These are phyloP conservation scores for Synchiropus splendidus DNA, from an alignment of 2,113 vertebrate genomes.

Conservation along the genomic window DNA sequence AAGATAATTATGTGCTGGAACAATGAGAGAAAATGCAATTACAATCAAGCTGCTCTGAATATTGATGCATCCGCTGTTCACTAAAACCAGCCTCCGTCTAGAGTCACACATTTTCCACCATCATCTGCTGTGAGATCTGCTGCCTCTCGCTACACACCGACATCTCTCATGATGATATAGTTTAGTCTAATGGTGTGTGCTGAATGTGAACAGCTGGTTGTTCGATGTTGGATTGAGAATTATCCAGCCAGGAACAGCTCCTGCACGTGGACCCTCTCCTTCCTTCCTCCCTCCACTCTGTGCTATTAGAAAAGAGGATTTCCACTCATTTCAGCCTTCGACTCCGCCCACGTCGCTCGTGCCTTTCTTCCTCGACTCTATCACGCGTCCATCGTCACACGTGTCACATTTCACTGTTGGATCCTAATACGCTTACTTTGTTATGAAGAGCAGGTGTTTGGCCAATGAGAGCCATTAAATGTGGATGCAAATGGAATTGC, in stretches of 20 bases:
- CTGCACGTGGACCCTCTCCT: conserved; percentile 17
- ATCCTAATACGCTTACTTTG: too few relatives aligned
- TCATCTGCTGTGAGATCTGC: conserved; percentile 3
- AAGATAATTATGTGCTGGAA: too few relatives aligned
- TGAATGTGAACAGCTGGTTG: conserved; percentile 38
- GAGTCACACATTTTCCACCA: too few relatives aligned
- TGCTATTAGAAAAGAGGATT: not conserved
- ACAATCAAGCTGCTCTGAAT: too few relatives aligned
- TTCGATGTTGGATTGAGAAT: conserved; percentile 37
- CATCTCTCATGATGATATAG: conserved; percentile 24
- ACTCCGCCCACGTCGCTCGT: conserved; percentile 18
- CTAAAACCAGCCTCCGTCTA: too few relatives aligned
- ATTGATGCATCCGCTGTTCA: too few relatives aligned
- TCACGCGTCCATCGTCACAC: conserved; percentile 27
- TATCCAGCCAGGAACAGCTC: conserved; percentile 25
- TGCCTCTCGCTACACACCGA: not conserved
- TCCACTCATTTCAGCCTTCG: conserved; percentile 14
- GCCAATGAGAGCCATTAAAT: not conserved
- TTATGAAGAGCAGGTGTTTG: conserved; percentile 57
- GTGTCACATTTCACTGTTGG: too few relatives aligned
- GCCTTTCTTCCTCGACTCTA: conserved; percentile 28
- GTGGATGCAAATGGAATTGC: too few relatives aligned
- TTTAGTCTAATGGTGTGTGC: conserved; percentile 35
- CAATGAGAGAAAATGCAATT: too few relatives aligned
- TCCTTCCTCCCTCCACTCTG: conserved; percentile 16